Conservation (phyloP, 2,113 vertebrate species). For the Alethe diademata region DNA sequence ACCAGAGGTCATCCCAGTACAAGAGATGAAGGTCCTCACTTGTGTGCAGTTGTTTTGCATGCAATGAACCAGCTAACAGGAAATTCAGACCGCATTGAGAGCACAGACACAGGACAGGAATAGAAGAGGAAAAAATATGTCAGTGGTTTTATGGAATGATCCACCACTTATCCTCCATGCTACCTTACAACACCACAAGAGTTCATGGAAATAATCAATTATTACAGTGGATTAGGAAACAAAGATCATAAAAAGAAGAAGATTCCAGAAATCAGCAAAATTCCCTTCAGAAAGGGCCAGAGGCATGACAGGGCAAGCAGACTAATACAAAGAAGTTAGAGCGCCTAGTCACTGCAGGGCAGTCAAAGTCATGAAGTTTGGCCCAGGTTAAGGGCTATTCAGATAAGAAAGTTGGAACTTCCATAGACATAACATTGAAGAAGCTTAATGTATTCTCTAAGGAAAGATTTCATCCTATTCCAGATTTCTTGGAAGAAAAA, state of each 20-base stretch:
- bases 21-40: background rate
- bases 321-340: background rate
- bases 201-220: background rate
- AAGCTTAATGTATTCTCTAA: background rate
- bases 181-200: background rate
- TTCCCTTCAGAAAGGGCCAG: background rate
- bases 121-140: background rate
- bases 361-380: background rate
- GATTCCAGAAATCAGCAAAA: background rate
- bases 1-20: background rate
- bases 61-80: background rate
- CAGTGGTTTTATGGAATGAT: background rate
- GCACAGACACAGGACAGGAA: background rate
- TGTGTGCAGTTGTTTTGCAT: background rate
- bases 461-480: background rate
- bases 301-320: background rate
- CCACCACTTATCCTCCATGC: background rate
- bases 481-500: background rate
- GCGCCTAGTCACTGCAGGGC: background rate
- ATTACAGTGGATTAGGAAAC: background rate
- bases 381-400: background rate
- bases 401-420: background rate
- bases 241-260: background rate
- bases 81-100: background rate
- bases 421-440: background rate